Evolutionary conservation across 2,888 invertebrate species (phyloP).

Genomic region (Gortyna flavago): DNA sequence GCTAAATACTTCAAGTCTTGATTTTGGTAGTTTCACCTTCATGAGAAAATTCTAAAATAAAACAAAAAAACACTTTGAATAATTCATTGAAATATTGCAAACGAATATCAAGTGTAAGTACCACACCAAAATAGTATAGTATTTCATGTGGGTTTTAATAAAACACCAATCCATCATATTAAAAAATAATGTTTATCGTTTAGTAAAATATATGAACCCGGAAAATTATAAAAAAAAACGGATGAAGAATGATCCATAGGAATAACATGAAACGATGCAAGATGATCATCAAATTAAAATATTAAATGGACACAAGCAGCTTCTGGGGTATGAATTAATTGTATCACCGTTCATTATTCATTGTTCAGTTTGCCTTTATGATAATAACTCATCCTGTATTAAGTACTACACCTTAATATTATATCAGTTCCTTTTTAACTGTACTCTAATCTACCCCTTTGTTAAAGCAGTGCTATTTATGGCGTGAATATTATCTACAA

Average conservation of each 20-base stretch:
- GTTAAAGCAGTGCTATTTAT: neutral
- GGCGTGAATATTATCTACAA: neutral
- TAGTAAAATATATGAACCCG: neutral
- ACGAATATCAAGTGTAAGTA: neutral
- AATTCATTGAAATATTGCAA: conserved; percentile 21
- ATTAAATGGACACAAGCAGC: neutral
- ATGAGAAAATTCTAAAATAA: conserved; percentile 14
- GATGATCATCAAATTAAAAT: conserved; percentile 4
- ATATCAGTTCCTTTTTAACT: neutral
- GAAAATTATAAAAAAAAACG: neutral
- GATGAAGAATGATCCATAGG: neutral
- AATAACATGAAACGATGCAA: conserved; percentile 15
- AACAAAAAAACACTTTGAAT: conserved; percentile 34
- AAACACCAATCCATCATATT: no score
- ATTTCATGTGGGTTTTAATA: neutral
- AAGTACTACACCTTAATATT: conserved; percentile 3
- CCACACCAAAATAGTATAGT: neutral
- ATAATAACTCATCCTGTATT: conserved; percentile 6
- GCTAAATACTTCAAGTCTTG: neutral
- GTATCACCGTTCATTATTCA: neutral
- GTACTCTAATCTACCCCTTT: neutral
- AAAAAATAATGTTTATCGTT: no score
- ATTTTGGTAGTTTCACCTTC: neutral
- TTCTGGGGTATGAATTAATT: conserved; percentile 1
- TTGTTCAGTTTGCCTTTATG: neutral